A percentile compares a stretch with the other conserved stretches of the same genome.
Conservation (phyloP, 37 sponge, comb jelly and placozoan genomes). For the Aphrocallistes beatrix region DNA sequence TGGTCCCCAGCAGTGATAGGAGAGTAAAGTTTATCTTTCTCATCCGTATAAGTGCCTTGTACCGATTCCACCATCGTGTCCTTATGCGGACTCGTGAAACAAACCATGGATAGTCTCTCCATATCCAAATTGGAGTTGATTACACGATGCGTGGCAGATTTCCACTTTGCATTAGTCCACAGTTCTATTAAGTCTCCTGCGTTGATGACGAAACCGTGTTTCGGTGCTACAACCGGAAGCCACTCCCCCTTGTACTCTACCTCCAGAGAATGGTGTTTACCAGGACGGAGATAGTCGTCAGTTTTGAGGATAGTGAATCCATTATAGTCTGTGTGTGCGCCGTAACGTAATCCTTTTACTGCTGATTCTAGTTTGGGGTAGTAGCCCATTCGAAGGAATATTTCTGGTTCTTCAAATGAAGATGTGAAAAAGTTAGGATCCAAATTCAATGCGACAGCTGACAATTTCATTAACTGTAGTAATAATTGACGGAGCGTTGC, state of each 20-base stretch:
- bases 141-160: not conserved
- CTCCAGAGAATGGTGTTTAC: not conserved
- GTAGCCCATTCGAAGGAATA: not conserved
- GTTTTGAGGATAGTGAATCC: not conserved
- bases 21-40: not conserved
- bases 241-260: not conserved
- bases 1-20: not conserved
- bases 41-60: not conserved
- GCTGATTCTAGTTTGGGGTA: not conserved
- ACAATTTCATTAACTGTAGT: not conserved
- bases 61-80: not conserved
- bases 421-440: not conserved
- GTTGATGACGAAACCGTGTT: not conserved
- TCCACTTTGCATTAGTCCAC: conserved; percentile 7
- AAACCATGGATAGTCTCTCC: not conserved
- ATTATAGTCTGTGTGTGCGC: not conserved
- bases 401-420: not conserved
- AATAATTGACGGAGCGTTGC: not conserved
- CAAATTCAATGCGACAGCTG: not conserved
- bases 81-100: not conserved
- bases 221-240: not conserved
- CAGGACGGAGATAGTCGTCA: not conserved
- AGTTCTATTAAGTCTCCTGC: not conserved
- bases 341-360: not conserved
- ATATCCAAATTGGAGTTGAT: not conserved